phyloP scores from a whole-genome alignment of 2,888 invertebrate genomes.

The Caenorhabditis auriculariae region DNA sequence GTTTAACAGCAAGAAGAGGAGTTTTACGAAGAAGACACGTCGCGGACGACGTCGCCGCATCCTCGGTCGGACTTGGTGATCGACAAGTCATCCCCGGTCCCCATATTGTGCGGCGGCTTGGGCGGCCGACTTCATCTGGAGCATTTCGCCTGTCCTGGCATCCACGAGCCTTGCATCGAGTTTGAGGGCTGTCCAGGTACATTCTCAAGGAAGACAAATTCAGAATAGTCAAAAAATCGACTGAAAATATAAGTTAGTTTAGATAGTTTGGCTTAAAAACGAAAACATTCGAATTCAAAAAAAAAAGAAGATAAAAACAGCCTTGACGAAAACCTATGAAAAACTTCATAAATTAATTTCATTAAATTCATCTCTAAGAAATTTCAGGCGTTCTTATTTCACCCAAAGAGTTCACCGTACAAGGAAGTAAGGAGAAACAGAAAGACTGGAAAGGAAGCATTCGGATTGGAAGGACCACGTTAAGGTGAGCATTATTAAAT shows the following conservation, averaged over 20 bases:
- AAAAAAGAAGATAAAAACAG: too few relatives aligned
- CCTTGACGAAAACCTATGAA: conserved; percentile 5
- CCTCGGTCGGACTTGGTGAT: too few relatives aligned
- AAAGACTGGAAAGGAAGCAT: conserved; percentile 67
- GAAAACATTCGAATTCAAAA: too few relatives aligned
- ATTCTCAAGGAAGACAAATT: too few relatives aligned
- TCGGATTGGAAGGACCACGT: conserved; percentile 56
- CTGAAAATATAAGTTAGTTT: too few relatives aligned
- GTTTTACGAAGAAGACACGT: too few relatives aligned
- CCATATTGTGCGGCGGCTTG: conserved; percentile 46
- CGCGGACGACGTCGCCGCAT: too few relatives aligned
- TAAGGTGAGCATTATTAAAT: conserved; percentile 22
- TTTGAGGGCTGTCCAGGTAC: conserved; percentile 52
- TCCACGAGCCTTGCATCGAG: conserved; percentile 65
- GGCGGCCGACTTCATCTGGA: conserved; percentile 46
- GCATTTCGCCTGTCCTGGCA: conserved; percentile 65
- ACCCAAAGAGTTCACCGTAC: conserved; percentile 65
- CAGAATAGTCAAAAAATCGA: conserved; percentile 4
- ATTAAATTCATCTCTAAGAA: too few relatives aligned
- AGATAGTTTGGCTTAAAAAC: too few relatives aligned
- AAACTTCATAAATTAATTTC: conserved; percentile 11
- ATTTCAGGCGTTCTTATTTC: conserved; percentile 60
- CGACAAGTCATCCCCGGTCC: too few relatives aligned
- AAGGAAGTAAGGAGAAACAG: conserved; percentile 65
- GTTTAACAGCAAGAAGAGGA: too few relatives aligned